Evolutionary conservation across 2,797 vertebrate genomes (phyloP).

Genomic region (Mormyrus hasselquistii): DNA sequence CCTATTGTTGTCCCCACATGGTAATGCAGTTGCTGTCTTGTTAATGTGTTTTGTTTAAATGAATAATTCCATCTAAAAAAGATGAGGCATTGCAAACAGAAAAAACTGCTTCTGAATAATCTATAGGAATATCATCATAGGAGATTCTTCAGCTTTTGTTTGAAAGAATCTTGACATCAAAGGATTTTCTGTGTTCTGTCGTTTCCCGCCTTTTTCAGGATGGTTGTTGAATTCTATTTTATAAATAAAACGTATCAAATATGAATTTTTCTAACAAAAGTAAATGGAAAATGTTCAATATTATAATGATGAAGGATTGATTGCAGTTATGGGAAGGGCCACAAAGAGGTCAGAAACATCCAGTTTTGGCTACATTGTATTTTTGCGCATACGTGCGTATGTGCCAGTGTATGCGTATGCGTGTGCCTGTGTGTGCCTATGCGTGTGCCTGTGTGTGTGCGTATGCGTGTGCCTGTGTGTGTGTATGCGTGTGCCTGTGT

Average conservation of each 20-base stretch:
- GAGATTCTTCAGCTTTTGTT: neutral
- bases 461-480: neutral
- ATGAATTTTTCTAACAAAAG: neutral
- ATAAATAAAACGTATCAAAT: neutral
- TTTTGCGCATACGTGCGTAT: neutral
- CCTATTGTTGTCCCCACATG: neutral
- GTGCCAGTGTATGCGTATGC: neutral
- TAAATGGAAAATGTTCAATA: neutral
- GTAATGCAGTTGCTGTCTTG: neutral
- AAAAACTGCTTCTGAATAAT: neutral
- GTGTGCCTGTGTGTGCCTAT: neutral
- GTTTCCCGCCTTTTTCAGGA: neutral
- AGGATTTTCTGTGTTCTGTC: neutral
- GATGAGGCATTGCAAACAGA: neutral
- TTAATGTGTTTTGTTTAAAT: neutral
- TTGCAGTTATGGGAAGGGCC: neutral
- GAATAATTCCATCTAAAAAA: neutral
- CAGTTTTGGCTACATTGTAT: neutral
- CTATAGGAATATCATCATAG: neutral
- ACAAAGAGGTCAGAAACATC: neutral
- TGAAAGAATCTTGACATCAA: neutral
- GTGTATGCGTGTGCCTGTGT: neutral
- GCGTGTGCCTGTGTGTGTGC: conserved; percentile 8
- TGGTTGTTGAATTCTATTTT: neutral
- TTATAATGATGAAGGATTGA: neutral